These are phyloP conservation scores for Drosophila lini DNA, from an alignment of 1,140 invertebrate species.

Conservation along the genomic window DNA sequence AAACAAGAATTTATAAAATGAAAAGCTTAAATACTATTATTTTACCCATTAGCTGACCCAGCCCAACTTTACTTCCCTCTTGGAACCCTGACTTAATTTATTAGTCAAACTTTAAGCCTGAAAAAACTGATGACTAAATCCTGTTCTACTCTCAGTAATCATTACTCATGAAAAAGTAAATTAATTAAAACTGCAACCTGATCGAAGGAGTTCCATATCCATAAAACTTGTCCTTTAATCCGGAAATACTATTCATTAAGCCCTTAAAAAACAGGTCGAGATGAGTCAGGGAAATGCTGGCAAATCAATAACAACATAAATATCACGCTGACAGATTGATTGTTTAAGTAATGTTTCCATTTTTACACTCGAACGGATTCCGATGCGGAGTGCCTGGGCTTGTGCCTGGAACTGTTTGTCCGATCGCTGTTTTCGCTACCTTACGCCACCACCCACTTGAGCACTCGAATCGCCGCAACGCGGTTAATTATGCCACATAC, in stretches of 20 bases:
- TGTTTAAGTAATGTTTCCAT: constrained; percentile 32
- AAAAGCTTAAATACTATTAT: accelerated
- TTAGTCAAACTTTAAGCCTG: constrained; percentile 1
- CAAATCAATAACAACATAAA: constrained; percentile 32
- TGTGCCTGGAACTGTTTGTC: constrained; percentile 17
- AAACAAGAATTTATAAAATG: too few species aligned
- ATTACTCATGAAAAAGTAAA: constrained; percentile 13
- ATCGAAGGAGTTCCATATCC: neutral
- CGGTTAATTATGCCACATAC: constrained; percentile 56
- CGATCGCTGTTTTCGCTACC: constrained; percentile 47
- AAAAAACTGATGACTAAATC: constrained; percentile 1
- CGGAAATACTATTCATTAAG: constrained; percentile 3
- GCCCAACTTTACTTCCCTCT: neutral
- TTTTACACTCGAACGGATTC: constrained; percentile 33
- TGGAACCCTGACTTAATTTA: neutral
- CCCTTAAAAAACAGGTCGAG: constrained; percentile 5
- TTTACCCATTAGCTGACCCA: constrained; percentile 2
- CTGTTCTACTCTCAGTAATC: neutral
- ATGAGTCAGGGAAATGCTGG: constrained; percentile 43
- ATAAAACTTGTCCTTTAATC: constrained; percentile 1
- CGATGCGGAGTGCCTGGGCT: constrained; percentile 14
- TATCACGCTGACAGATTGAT: constrained; percentile 41
- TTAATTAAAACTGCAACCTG: constrained; percentile 4
- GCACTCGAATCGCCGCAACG: constrained; percentile 36
- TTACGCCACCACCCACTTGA: constrained; percentile 62